These are phyloP conservation scores for Phrixothrix hirtus DNA, from an alignment of 2,888 invertebrate species.

Conservation along the genomic window DNA sequence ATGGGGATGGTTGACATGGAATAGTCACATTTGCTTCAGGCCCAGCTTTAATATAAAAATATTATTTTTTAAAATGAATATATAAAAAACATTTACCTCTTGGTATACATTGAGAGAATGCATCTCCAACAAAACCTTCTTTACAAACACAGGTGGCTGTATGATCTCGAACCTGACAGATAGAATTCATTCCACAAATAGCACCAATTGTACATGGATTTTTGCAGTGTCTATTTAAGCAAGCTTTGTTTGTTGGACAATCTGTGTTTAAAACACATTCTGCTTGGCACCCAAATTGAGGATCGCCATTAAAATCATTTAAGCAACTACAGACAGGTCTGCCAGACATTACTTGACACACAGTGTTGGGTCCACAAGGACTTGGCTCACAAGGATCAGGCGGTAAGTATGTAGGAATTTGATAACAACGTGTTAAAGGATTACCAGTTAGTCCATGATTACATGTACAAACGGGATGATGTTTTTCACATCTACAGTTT, in stretches of 20 bases:
- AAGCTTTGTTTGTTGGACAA: conserved; percentile 73
- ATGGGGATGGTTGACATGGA: conserved; percentile 79
- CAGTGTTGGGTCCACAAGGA: conserved; percentile 79
- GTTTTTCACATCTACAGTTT: conserved; percentile 73
- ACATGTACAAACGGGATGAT: conserved; percentile 80
- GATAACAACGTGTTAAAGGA: conserved; percentile 74
- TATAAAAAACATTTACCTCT: conserved; percentile 54
- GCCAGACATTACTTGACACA: conserved; percentile 71
- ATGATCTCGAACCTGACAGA: conserved; percentile 79
- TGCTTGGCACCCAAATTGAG: conserved; percentile 73
- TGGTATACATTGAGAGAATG: conserved; percentile 72
- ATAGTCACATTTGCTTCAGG: conserved; percentile 64
- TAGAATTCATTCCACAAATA: conserved; percentile 79
- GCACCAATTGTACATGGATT: conserved; percentile 72
- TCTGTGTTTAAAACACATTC: conserved; percentile 85
- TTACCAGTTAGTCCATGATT: conserved; percentile 74
- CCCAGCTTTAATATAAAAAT: conserved; percentile 22
- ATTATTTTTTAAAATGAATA: conserved; percentile 6
- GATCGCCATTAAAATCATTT: conserved; percentile 77
- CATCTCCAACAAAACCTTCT: conserved; percentile 78
- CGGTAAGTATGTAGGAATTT: conserved; percentile 59
- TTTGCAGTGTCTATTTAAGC: conserved; percentile 73
- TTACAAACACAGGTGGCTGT: conserved; percentile 81
- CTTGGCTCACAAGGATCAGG: conserved; percentile 72
- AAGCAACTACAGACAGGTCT: conserved; percentile 77